Evolutionary conservation across 2,113 vertebrate genomes (phyloP).

Genomic region (Lota lota): DNA sequence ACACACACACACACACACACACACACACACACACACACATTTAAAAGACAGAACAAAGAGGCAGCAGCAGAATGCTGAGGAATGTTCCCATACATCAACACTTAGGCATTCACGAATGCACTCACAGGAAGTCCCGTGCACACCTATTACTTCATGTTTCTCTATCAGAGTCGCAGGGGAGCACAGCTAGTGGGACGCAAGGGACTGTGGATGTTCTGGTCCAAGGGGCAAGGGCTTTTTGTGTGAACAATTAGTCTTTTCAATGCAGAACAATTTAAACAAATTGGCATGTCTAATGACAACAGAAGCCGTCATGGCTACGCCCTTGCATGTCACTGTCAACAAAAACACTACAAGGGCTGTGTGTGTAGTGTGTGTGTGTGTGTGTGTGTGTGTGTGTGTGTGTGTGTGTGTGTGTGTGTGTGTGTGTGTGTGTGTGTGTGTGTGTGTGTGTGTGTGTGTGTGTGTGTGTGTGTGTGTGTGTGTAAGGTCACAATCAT

Average conservation of each 20-base stretch:
- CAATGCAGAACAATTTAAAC: constrained; percentile 39
- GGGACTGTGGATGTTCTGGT: constrained; percentile 17
- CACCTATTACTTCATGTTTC: constrained; percentile 5
- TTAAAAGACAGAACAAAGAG: too few relatives aligned
- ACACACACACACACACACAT: not conserved
- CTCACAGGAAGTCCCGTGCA: not conserved
- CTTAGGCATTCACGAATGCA: not conserved
- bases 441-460: too few relatives aligned
- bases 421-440: too few relatives aligned
- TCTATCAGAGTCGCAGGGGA: constrained; percentile 20
- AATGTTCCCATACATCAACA: constrained; percentile 13
- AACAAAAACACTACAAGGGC: too few relatives aligned
- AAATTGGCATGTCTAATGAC: constrained; percentile 17
- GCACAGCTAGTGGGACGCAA: not conserved
- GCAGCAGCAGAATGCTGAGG: not conserved
- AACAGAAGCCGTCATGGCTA: too few relatives aligned
- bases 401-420: too few relatives aligned
- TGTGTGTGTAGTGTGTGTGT: constrained; percentile 31
- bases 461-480: too few relatives aligned
- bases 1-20: constrained; percentile 1
- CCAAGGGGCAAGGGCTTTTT: constrained; percentile 29
- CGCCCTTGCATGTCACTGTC: too few relatives aligned
- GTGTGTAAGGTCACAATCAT: too few relatives aligned
- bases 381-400: constrained; percentile 1
- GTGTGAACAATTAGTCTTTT: constrained; percentile 30